These are phyloP conservation scores for Agrotis ipsilon DNA, from an alignment of 2,888 invertebrate genomes.

Conservation along the genomic window DNA sequence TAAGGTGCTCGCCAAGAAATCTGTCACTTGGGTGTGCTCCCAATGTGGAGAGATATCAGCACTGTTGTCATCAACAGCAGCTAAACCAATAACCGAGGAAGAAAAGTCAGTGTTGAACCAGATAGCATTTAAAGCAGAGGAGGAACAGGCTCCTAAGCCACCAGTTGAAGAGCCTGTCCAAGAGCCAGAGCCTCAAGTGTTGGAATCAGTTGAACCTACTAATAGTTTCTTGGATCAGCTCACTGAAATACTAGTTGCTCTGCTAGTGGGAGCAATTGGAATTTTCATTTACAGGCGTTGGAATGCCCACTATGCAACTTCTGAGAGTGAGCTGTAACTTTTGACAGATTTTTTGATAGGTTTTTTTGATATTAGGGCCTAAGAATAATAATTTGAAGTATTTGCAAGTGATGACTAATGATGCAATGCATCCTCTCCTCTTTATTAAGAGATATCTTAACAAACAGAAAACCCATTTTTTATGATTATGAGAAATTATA, in stretches of 20 bases:
- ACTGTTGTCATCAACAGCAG: constrained; percentile 86
- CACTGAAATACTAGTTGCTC: constrained; percentile 84
- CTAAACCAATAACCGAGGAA: constrained; percentile 87
- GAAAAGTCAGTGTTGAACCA: constrained; percentile 87
- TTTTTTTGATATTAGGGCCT: constrained; percentile 56
- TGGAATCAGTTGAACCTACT: constrained; percentile 83
- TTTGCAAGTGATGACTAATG: constrained; percentile 51
- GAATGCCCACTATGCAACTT: constrained; percentile 75
- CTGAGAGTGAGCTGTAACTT: constrained; percentile 80
- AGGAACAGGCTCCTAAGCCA: constrained; percentile 81
- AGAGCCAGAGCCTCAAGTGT: constrained; percentile 78
- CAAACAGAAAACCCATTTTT: constrained; percentile 22
- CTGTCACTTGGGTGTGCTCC: constrained; percentile 82
- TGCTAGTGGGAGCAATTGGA: constrained; percentile 85
- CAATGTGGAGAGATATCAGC: constrained; percentile 85
- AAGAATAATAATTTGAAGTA: constrained; percentile 66
- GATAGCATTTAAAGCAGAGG: constrained; percentile 89
- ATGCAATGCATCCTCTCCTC: constrained; percentile 50
- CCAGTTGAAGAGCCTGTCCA: constrained; percentile 76
- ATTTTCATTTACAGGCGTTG: constrained; percentile 88
- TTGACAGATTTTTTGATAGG: constrained; percentile 20
- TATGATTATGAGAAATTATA: constrained; percentile 34
- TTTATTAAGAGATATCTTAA: constrained; percentile 52
- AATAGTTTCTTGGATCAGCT: constrained; percentile 85
- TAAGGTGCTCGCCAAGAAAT: constrained; percentile 95